A percentile compares a stretch with the other conserved stretches of the same genome.
Evolutionary conservation across 1,140 invertebrate species (phyloP).

Genomic region (Leptinotarsa undecemlineata): DNA sequence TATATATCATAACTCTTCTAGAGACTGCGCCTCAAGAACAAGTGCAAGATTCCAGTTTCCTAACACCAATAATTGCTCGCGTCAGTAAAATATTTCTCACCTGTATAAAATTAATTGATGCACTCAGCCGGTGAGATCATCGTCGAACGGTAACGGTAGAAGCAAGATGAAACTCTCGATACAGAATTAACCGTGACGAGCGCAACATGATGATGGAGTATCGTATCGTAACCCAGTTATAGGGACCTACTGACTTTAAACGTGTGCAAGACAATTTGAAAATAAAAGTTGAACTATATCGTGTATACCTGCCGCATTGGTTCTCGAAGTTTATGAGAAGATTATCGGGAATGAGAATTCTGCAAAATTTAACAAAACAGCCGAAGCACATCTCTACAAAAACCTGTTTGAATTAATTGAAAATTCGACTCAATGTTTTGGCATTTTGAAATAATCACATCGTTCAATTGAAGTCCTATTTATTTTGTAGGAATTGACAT

Average conservation of each 20-base stretch:
- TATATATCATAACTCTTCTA: too few species aligned
- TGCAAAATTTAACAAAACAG: too few species aligned
- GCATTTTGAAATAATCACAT: too few species aligned
- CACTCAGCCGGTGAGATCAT: background rate
- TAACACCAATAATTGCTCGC: too few species aligned
- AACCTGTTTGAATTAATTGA: too few species aligned
- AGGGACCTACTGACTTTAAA: background rate
- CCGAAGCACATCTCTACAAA: too few species aligned
- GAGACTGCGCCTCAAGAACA: background rate
- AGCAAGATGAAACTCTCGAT: conserved; percentile 4
- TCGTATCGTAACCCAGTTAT: background rate
- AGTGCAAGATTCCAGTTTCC: background rate
- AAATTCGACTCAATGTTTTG: too few species aligned
- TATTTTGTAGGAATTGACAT: too few species aligned
- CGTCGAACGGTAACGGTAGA: background rate
- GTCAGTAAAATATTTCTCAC: background rate
- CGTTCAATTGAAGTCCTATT: too few species aligned
- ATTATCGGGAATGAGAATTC: too few species aligned
- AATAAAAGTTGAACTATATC: conserved; percentile 8
- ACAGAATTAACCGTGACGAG: background rate
- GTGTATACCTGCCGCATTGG: background rate
- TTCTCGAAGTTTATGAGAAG: too few species aligned
- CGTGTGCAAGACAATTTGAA: background rate
- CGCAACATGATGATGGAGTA: background rate
- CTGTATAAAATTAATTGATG: background rate